Percentiles rank a stretch among this genome's conserved stretches.
phyloP scores from a whole-genome alignment of 2,797 vertebrate species.

The Cichlasoma orientale region DNA sequence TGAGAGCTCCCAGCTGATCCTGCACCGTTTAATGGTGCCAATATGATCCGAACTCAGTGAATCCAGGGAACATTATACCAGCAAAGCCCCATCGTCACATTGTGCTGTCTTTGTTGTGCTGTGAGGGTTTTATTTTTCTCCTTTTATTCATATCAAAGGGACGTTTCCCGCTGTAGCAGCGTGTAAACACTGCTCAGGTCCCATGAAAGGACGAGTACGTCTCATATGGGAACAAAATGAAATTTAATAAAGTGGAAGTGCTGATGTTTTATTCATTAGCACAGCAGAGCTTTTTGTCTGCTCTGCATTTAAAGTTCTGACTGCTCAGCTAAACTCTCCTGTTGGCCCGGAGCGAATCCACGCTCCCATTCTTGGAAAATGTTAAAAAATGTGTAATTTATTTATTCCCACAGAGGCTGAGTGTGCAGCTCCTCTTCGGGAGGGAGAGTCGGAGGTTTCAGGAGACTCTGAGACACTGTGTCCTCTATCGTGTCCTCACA shows the following conservation, averaged over 20 bases:
- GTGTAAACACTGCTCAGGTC: not conserved
- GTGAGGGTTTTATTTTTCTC: not conserved
- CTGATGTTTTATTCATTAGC: conserved; percentile 1
- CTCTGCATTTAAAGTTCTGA: not conserved
- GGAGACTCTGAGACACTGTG: conserved; percentile 5
- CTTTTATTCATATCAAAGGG: not conserved
- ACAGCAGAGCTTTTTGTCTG: not conserved
- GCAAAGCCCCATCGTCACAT: not conserved
- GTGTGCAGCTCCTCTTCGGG: not conserved
- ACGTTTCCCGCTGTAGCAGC: not conserved
- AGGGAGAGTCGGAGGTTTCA: not conserved
- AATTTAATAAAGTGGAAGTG: not conserved
- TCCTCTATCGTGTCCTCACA: conserved; percentile 51
- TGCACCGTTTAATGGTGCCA: not conserved
- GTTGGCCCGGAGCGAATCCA: not conserved
- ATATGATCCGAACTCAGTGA: not conserved
- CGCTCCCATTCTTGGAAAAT: not conserved
- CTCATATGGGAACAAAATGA: not conserved
- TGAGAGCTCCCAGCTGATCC: not conserved
- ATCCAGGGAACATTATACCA: not conserved
- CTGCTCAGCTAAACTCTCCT: not conserved
- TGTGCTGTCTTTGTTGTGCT: not conserved
- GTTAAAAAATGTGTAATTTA: not conserved
- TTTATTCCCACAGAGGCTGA: not conserved
- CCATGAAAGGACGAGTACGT: not conserved